Evolutionary conservation across 2,113 vertebrate species (phyloP).

Genomic region (Chaetodon trifascialis): DNA sequence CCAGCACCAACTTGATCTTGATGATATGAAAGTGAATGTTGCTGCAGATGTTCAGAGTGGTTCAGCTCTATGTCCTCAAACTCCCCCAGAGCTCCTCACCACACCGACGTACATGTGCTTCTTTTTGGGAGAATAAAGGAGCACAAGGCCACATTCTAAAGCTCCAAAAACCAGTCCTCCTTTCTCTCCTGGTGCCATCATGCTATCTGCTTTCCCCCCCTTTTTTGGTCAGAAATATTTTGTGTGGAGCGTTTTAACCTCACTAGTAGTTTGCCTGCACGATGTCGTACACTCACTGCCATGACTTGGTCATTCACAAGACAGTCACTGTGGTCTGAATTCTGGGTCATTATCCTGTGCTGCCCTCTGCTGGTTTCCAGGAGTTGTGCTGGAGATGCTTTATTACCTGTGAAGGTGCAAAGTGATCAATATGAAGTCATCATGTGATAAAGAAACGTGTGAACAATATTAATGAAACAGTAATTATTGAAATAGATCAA

Average conservation of each 20-base stretch:
- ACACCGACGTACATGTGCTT: no score
- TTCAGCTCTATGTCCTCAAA: no score
- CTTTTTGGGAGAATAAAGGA: no score
- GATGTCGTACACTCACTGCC: not conserved
- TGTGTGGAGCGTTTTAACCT: not conserved
- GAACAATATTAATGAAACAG: not conserved
- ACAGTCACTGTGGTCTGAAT: not conserved
- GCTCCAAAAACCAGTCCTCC: no score
- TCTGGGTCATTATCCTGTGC: not conserved
- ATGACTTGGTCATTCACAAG: no score
- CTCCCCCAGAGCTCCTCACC: no score
- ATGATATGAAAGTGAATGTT: not conserved
- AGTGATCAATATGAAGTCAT: not conserved
- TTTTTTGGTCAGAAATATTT: not conserved
- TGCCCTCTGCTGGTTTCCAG: conserved; percentile 34
- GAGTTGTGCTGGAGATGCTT: no score
- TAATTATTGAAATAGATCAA: not conserved
- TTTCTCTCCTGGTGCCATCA: no score
- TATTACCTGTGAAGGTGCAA: not conserved
- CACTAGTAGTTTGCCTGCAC: not conserved
- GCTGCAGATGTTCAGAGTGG: no score
- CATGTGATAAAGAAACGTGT: no score
- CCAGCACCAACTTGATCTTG: not conserved
- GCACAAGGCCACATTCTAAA: no score
- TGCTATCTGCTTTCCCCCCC: no score